Conservation (phyloP, 2,113 vertebrate species). For the Microtus pennsylvanicus region DNA sequence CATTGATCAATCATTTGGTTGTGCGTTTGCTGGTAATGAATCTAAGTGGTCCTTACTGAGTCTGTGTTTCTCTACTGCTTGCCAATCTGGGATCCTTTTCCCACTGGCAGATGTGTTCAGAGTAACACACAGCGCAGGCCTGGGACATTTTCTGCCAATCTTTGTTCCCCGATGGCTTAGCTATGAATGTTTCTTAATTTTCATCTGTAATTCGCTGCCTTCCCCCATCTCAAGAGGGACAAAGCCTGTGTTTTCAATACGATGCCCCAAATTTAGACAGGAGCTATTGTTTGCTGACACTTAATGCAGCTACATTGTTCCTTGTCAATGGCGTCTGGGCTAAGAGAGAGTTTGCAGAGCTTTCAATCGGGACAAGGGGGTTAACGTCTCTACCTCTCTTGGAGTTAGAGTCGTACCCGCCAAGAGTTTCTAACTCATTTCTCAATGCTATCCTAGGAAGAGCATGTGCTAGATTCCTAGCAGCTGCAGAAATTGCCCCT, state of each 20-base stretch:
- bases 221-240: neutral
- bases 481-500: conserved; percentile 48
- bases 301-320: neutral
- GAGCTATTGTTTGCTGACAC: neutral
- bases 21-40: neutral
- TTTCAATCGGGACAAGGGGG: neutral
- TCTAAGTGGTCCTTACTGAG: neutral
- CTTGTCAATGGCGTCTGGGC: neutral
- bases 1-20: neutral
- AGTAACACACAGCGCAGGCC: neutral
- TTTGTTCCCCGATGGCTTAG: conserved; percentile 2
- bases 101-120: neutral
- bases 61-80: neutral
- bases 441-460: conserved; percentile 58
- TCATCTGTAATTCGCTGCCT: neutral
- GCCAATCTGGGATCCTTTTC: neutral
- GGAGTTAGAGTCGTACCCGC: conserved; percentile 4
- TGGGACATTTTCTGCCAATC: neutral
- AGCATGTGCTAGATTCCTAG: conserved; percentile 61
- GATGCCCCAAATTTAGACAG: neutral
- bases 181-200: neutral
- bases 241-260: neutral
- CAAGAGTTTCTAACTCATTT: conserved; percentile 65
- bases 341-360: neutral
- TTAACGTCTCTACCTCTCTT: neutral